Conservation (phyloP, 2,888 invertebrate species). For the Leptodirus hochenwartii region DNA sequence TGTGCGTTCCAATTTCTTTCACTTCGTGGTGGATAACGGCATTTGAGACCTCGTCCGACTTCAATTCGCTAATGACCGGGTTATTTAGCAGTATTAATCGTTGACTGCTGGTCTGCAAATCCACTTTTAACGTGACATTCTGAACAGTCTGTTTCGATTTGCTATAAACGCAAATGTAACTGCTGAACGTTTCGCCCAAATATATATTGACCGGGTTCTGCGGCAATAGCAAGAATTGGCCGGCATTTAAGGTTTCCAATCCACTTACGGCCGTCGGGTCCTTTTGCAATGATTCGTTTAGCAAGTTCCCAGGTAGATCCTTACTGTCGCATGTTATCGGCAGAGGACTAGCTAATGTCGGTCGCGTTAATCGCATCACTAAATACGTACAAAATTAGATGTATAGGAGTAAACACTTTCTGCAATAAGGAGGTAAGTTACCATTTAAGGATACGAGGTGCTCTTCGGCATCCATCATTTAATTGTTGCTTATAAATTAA, state of each 20-base stretch:
- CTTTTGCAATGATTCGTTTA: conserved; percentile 58
- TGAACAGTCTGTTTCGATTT: conserved; percentile 72
- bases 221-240: conserved; percentile 81
- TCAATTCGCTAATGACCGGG: conserved; percentile 36
- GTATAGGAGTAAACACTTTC: conserved; percentile 1
- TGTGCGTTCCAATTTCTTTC: conserved; percentile 96
- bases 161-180: conserved; percentile 94
- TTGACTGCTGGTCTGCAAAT: conserved; percentile 84
- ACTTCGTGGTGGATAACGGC: conserved; percentile 97
- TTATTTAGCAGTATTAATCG: conserved; percentile 64
- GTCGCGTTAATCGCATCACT: conserved; percentile 91
- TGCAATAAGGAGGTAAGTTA: conserved; percentile 4
- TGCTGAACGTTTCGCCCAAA: conserved; percentile 94
- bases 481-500: no score
- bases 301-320: conserved; percentile 66
- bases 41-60: conserved; percentile 74
- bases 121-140: conserved; percentile 71
- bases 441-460: conserved; percentile 11
- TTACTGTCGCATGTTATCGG: conserved; percentile 70
- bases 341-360: conserved; percentile 66
- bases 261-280: conserved; percentile 72
- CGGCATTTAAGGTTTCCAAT: conserved; percentile 65
- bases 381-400: conserved; percentile 12
- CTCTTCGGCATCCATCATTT: no score
- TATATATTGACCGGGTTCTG: conserved; percentile 98